Percentiles rank a stretch among this genome's conserved stretches.
phyloP scores from a whole-genome alignment of 2,113 vertebrate species.

The Myotis brandtii region DNA sequence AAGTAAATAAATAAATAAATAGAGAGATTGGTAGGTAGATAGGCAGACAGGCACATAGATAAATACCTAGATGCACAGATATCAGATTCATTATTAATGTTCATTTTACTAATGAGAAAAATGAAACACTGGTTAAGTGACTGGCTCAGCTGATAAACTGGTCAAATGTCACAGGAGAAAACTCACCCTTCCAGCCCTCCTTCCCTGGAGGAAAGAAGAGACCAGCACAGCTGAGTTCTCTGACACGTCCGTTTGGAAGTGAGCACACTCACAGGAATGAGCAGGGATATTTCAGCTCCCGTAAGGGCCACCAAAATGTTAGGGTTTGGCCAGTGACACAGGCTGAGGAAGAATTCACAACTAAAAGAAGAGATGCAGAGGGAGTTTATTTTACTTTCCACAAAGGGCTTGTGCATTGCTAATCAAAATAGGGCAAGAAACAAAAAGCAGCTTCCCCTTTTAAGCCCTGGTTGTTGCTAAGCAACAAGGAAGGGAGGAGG shows the following conservation, averaged over 20 bases:
- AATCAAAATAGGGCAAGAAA: too few relatives aligned
- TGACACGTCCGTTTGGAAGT: background rate
- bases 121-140: background rate
- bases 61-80: background rate
- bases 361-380: too few relatives aligned
- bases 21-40: background rate
- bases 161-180: background rate
- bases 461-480: too few relatives aligned
- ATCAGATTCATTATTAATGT: background rate
- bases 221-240: background rate
- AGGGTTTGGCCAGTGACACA: too few relatives aligned
- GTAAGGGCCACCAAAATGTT: too few relatives aligned
- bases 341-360: too few relatives aligned
- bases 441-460: too few relatives aligned
- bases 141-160: background rate
- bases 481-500: too few relatives aligned
- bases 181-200: background rate
- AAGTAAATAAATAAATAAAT: background rate
- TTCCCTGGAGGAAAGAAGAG: background rate
- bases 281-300: background rate
- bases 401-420: too few relatives aligned
- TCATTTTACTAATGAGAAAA: background rate
- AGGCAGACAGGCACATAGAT: background rate
- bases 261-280: background rate
- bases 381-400: too few relatives aligned